Conservation (phyloP, 1,140 invertebrate species). For the Ephestia elutella region DNA sequence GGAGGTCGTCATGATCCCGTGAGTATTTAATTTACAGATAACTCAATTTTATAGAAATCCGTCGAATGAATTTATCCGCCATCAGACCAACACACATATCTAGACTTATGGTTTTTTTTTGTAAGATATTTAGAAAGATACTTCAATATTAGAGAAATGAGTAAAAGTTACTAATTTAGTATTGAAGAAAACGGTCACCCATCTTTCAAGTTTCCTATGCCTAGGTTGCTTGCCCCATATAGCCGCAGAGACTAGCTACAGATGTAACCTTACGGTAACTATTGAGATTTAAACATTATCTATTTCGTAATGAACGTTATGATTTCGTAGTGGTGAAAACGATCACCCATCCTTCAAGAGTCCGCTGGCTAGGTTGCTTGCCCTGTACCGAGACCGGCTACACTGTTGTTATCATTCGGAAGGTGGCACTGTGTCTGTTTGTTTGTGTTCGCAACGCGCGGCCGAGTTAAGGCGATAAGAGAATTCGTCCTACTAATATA, state of each 20-base stretch:
- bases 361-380: background rate
- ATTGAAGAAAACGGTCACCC: background rate
- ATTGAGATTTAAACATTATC: too few species aligned
- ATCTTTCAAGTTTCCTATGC: background rate
- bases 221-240: background rate
- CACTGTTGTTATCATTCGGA: background rate
- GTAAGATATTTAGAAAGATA: too few species aligned
- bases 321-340: background rate
- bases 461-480: background rate
- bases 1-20: too few species aligned
- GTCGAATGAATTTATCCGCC: too few species aligned
- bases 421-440: background rate
- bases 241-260: background rate
- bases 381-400: background rate
- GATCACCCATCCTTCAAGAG: background rate
- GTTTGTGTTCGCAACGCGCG: background rate
- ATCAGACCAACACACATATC: too few species aligned
- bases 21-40: too few species aligned
- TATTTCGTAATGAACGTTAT: too few species aligned
- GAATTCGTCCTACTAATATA: background rate
- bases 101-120: too few species aligned
- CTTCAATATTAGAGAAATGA: too few species aligned
- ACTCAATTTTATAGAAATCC: too few species aligned
- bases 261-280: too few species aligned
- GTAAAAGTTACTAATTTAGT: too few species aligned